Percentiles rank a stretch among this genome's conserved stretches.
phyloP scores from a whole-genome alignment of 2,888 invertebrate genomes.

The Ypsolopha sequella region DNA sequence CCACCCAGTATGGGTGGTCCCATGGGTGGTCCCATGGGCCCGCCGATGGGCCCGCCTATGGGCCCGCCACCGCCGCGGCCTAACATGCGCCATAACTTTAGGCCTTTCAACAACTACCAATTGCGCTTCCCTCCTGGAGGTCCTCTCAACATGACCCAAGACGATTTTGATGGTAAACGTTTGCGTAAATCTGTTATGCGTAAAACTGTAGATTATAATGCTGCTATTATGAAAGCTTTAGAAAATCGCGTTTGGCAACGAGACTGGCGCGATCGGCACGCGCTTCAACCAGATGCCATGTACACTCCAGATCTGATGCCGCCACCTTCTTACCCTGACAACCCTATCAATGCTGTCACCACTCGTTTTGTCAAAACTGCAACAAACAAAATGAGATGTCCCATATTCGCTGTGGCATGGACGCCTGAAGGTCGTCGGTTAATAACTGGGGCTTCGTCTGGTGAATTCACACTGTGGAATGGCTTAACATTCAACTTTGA shows the following conservation, averaged over 20 bases:
- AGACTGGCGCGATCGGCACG: constrained; percentile 89
- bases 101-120: constrained; percentile 56
- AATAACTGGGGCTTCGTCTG: constrained; percentile 98
- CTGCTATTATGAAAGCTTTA: constrained; percentile 91
- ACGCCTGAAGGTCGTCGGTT: constrained; percentile 98
- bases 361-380: constrained; percentile 98
- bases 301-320: constrained; percentile 95
- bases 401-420: constrained; percentile 99
- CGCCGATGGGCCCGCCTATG: constrained; percentile 19
- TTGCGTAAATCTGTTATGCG: constrained; percentile 96
- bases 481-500: constrained; percentile 99
- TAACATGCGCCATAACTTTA: constrained; percentile 63
- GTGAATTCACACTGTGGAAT: constrained; percentile 99
- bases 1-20: constrained; percentile 38
- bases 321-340: constrained; percentile 93
- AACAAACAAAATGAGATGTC: constrained; percentile 99
- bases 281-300: constrained; percentile 94
- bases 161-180: constrained; percentile 96
- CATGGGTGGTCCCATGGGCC: constrained; percentile 6
- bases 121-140: constrained; percentile 65
- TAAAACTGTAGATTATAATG: constrained; percentile 98
- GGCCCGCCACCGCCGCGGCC: constrained; percentile 43
- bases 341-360: constrained; percentile 96
- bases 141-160: constrained; percentile 80
- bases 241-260: constrained; percentile 97